phyloP scores from a whole-genome alignment of 2,888 invertebrate genomes.

The Latheticus oryzae region DNA sequence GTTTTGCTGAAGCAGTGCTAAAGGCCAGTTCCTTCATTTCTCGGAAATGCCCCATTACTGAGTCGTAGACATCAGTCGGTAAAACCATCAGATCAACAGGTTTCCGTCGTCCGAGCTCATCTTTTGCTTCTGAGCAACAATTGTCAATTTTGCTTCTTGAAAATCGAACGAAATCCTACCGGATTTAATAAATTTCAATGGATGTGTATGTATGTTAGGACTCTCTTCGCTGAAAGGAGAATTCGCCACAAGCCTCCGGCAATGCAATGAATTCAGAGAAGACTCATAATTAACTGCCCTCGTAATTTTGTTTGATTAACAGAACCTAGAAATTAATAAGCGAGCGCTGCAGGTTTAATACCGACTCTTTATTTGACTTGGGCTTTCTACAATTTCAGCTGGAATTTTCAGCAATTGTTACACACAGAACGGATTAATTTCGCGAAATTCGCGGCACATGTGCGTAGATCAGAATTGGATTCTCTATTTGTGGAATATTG shows the following conservation, averaged over 20 bases:
- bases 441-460: slow-evolving; percentile 25
- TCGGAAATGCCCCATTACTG: slow-evolving; percentile 48
- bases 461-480: no score
- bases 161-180: slow-evolving; percentile 16
- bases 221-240: slow-evolving; percentile 28
- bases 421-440: slow-evolving; percentile 36
- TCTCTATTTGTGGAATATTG: no score
- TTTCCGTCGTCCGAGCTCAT: slow-evolving; percentile 40
- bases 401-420: slow-evolving; percentile 54
- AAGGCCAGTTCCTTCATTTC: no score
- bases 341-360: slow-evolving; percentile 58
- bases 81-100: slow-evolving; percentile 50
- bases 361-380: slow-evolving; percentile 59
- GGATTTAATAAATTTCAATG: slow-evolving; percentile 24
- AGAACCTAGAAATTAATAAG: slow-evolving; percentile 61
- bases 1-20: no score
- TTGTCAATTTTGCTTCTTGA: slow-evolving; percentile 4
- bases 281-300: slow-evolving; percentile 60
- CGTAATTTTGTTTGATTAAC: slow-evolving; percentile 60
- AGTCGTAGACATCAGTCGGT: slow-evolving; percentile 49
- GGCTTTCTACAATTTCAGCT: slow-evolving; percentile 41
- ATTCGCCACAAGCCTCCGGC: slow-evolving; percentile 28
- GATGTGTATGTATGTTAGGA: slow-evolving; percentile 15
- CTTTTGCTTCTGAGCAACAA: no score
- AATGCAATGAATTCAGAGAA: slow-evolving; percentile 55